Conservation (phyloP, 2,113 vertebrate genomes). For the Martes martes region DNA sequence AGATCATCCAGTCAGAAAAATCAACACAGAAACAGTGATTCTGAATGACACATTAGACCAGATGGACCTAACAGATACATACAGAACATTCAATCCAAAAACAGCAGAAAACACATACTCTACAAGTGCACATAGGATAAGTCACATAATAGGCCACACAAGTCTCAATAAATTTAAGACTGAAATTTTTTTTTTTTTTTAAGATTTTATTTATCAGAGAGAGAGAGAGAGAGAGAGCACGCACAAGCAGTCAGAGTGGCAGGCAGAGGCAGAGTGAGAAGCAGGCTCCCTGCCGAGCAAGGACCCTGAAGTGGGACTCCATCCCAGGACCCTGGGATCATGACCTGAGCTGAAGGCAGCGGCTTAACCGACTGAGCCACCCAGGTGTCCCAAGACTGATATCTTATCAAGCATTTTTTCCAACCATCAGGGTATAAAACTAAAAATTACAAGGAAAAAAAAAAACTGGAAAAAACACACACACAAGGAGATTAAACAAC, state of each 20-base stretch:
- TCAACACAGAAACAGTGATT: not conserved
- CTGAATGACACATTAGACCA: not conserved
- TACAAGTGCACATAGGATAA: not conserved
- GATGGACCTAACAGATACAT: not conserved
- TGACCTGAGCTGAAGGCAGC: no score
- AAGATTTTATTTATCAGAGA: no score
- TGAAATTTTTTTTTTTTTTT: not conserved
- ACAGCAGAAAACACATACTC: not conserved
- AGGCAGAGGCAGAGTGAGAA: no score
- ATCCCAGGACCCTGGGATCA: no score
- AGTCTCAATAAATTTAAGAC: not conserved
- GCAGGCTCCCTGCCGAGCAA: no score
- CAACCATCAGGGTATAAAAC: not conserved
- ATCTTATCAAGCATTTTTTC: not conserved
- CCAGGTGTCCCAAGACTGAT: not conserved
- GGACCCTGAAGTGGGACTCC: no score
- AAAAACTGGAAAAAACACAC: not conserved
- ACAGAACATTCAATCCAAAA: not conserved
- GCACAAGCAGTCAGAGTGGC: no score
- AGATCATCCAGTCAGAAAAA: not conserved
- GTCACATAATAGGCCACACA: not conserved
- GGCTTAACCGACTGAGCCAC: no score
- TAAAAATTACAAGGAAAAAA: not conserved
- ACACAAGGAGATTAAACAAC: not conserved
- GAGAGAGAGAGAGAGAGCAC: no score